Evolutionary conservation across 2,113 vertebrate species (phyloP).

Genomic region (Mirounga angustirostris): DNA sequence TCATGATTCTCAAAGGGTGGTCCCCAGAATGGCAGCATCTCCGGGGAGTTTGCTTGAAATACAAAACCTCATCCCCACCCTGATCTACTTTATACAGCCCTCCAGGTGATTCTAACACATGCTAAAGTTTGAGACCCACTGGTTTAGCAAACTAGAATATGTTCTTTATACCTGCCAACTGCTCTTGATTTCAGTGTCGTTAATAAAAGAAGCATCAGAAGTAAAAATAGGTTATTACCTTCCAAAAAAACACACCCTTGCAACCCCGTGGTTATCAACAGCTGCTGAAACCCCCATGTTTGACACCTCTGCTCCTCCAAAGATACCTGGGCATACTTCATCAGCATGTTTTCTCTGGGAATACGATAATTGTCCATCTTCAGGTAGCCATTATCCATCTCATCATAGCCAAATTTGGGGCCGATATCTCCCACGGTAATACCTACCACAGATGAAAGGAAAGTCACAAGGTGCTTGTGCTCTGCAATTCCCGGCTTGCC

Average conservation of each 20-base stretch:
- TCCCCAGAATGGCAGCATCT: neutral
- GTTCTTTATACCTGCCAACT: neutral
- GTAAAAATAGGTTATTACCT: neutral
- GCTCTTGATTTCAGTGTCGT: neutral
- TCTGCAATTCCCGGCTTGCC: neutral
- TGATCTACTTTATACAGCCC: neutral
- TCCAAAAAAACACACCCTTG: neutral
- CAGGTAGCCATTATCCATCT: conserved; percentile 97
- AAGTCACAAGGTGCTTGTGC: neutral
- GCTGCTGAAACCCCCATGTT: fast-evolving
- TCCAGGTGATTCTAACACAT: neutral
- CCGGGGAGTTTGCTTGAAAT: neutral
- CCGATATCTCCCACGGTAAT: conserved; percentile 97
- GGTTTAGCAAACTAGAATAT: neutral
- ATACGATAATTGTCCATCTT: conserved; percentile 97
- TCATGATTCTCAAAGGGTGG: neutral
- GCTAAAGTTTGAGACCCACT: neutral
- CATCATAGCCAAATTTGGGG: conserved; percentile 97
- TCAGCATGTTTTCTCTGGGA: conserved; percentile 98
- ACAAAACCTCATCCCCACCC: neutral
- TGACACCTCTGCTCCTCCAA: neutral
- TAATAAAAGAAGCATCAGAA: neutral
- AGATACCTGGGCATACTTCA: conserved; percentile 96
- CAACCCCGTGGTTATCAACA: neutral
- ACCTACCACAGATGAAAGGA: conserved; percentile 87